Percentiles rank a stretch among this genome's conserved stretches.
These are phyloP conservation scores for Eupithecia subumbrata DNA, from an alignment of 2,888 invertebrate species.

Conservation along the genomic window DNA sequence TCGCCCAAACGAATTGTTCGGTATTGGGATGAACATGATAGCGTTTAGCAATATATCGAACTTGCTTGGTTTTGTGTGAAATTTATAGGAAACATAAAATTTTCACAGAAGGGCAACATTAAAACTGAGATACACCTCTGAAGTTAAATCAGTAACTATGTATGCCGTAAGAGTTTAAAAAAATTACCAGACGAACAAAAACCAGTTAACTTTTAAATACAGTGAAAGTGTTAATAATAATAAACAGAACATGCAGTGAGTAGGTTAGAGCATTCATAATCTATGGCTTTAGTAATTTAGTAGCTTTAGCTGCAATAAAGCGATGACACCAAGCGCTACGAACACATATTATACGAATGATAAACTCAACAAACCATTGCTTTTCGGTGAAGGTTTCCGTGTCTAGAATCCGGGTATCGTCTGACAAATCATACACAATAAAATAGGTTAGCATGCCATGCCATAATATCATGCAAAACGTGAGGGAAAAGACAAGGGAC, in stretches of 20 bases:
- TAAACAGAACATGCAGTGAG: slow-evolving; percentile 35
- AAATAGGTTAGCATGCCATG: slow-evolving; percentile 81
- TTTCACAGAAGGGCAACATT: background rate
- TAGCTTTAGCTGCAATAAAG: slow-evolving; percentile 54
- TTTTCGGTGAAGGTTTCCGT: slow-evolving; percentile 74
- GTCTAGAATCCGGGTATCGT: slow-evolving; percentile 82
- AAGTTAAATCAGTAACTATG: background rate
- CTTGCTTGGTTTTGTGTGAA: slow-evolving; percentile 1
- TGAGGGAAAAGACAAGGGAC: slow-evolving; percentile 54
- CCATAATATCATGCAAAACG: slow-evolving; percentile 76
- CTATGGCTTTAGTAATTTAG: slow-evolving; percentile 56
- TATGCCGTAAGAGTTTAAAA: background rate
- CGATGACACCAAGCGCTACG: slow-evolving; percentile 56
- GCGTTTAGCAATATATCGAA: background rate
- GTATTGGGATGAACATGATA: slow-evolving; percentile 6
- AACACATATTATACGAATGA: slow-evolving; percentile 57
- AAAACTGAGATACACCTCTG: background rate
- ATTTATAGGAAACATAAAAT: background rate
- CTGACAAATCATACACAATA: slow-evolving; percentile 81
- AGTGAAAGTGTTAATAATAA: slow-evolving; percentile 16
- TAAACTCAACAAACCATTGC: slow-evolving; percentile 80
- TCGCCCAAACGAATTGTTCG: background rate
- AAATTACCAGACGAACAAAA: background rate
- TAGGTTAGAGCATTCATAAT: slow-evolving; percentile 23
- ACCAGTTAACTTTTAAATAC: background rate